Conservation (phyloP, 2,888 invertebrate genomes). For the Dinocampus coccinellae region DNA sequence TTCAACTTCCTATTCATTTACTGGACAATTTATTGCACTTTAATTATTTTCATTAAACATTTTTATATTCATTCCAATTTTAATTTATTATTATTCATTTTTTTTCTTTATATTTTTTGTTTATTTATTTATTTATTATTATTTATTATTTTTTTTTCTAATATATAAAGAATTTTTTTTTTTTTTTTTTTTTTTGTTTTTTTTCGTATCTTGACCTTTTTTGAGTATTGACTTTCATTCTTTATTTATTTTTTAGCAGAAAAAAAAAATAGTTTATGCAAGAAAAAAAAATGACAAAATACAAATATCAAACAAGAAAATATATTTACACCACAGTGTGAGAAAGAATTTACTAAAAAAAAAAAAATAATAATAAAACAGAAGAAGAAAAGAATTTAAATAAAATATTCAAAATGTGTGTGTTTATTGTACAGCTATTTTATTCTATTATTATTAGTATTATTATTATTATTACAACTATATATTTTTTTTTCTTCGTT, state of each 20-base stretch:
- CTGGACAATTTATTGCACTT: neutral
- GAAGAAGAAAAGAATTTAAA: too few relatives aligned
- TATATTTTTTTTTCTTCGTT: neutral
- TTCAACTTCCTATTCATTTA: neutral
- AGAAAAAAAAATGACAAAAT: too few relatives aligned
- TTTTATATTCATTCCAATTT: neutral
- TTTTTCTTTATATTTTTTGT: too few relatives aligned
- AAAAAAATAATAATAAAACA: neutral
- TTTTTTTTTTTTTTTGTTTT: neutral
- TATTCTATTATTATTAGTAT: too few relatives aligned
- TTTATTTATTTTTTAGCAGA: too few relatives aligned
- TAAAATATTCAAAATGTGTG: neutral
- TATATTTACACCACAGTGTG: neutral
- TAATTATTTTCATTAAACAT: neutral
- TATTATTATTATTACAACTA: too few relatives aligned
- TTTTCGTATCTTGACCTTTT: too few relatives aligned
- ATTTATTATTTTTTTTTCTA: too few relatives aligned
- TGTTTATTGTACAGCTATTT: neutral
- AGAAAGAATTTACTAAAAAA: neutral
- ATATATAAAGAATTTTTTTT: too few relatives aligned
- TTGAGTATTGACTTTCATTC: too few relatives aligned
- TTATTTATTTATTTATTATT: too few relatives aligned
- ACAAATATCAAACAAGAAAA: neutral
- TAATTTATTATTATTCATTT: neutral
- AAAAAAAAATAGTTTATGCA: neutral